phyloP scores from a whole-genome alignment of 1,140 invertebrate species.

The Venturia canescens region DNA sequence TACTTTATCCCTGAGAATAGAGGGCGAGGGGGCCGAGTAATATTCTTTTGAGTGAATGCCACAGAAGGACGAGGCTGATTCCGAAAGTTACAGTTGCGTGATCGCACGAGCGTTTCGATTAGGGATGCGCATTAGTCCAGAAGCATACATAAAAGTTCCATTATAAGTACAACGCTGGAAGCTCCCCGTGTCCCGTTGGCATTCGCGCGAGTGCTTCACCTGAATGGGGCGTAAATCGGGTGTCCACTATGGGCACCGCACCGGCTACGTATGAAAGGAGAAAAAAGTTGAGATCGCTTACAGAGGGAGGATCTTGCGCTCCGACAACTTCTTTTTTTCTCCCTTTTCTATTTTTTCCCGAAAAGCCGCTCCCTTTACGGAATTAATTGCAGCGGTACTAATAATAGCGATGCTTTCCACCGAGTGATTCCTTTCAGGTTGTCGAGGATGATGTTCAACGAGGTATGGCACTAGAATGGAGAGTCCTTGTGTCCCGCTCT shows the following conservation, averaged over 20 bases:
- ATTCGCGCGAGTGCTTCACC: not conserved
- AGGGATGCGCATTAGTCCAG: constrained; percentile 1
- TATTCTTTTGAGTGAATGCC: too few relatives aligned
- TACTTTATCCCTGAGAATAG: too few relatives aligned
- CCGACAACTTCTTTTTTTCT: constrained; percentile 7
- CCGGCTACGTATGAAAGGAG: not conserved
- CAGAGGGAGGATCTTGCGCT: constrained; percentile 4
- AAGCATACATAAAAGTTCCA: constrained; percentile 8
- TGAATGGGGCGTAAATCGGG: not conserved
- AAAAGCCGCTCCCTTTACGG: constrained; percentile 9
- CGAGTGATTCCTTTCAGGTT: constrained; percentile 41
- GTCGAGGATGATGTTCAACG: constrained; percentile 11
- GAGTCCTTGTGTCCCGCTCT: not conserved
- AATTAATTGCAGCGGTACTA: constrained; percentile 49
- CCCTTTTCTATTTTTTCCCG: constrained; percentile 6
- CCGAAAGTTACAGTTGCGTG: not conserved
- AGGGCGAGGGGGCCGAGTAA: too few relatives aligned
- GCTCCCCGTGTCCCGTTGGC: not conserved
- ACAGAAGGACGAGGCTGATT: not conserved
- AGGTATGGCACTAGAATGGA: not conserved
- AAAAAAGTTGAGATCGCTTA: constrained; percentile 19
- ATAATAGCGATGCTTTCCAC: constrained; percentile 48
- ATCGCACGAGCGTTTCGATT: not conserved
- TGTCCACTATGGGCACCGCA: not conserved
- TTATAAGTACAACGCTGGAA: not conserved